Base-by-base conservation (phyloP, 2,888 invertebrate species). In the Ochropleura leucogaster region DNA sequence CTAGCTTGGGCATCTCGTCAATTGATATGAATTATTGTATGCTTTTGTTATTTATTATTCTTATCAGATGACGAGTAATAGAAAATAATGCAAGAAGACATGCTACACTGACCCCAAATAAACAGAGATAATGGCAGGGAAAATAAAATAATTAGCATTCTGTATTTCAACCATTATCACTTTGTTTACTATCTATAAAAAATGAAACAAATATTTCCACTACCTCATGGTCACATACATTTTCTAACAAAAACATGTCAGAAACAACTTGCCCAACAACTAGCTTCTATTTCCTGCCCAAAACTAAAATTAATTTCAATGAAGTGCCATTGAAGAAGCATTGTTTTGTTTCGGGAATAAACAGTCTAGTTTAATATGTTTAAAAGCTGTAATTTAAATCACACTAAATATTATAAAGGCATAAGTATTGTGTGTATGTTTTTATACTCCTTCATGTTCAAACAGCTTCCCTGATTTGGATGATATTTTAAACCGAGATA, bases 271-370 rank as follows among this genome's bases (percentile, higher is more conserved):
- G 7, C 30, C 9, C 44, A 55, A 63, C 55, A 74, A 47, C 40
- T 49, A 9, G 0, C 16, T 47, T 30, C 3, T 60, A 74, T 30
- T 64, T 47, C 9, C 40, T 7, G 1, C 20, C 47, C 42, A 57
- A 57, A 82, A 82, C 77, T 76, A 42, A 67, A 67, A 82, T 76
- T 63, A 40, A 75, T 76, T 81, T 62, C 66, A 12, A 51, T 20
- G 53, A 75, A 62, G 18, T 1, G 3, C 18, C 7, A 4, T 3
- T 14, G 1, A 7, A 57, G 8, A 9, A 47, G 47, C 59, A 42
- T 4, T 3, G 18, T 4, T n/a, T 63, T 63, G 40, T 62, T 53
- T 9, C 18, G 55, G 4, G 12, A 10, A 49, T 46, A 62, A 55
- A 67, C n/a, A 62, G 51, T 51, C 3, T 30, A 30, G 49, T 51